These are phyloP conservation scores for Grallaria varia DNA, from an alignment of 2,113 vertebrate genomes.

Conservation along the genomic window DNA sequence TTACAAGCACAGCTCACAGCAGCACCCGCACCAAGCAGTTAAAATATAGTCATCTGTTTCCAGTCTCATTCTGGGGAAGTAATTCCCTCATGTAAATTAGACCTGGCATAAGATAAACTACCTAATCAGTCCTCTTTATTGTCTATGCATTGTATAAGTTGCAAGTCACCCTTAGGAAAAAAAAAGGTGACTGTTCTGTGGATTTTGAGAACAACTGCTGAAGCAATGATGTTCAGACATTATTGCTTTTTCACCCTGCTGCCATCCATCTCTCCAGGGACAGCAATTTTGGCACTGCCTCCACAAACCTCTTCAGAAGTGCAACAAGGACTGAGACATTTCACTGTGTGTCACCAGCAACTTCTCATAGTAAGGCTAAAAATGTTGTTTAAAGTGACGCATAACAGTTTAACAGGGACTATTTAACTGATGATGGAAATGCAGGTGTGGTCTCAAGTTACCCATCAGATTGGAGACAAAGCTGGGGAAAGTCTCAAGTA, in stretches of 20 bases:
- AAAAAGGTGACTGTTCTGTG: neutral
- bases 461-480: neutral
- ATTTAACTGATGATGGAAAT: neutral
- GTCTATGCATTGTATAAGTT: neutral
- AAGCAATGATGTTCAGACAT: neutral
- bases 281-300: neutral
- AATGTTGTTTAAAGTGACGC: neutral
- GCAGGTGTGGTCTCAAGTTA: neutral
- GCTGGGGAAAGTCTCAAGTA: neutral
- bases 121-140: conserved; percentile 24
- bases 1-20: conserved; percentile 26
- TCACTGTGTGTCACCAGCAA: neutral
- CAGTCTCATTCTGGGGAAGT: neutral
- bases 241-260: neutral
- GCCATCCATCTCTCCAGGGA: neutral
- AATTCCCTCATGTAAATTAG: conserved; percentile 40
- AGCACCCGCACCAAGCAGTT: neutral
- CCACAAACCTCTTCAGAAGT: neutral
- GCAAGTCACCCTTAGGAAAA: neutral
- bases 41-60: neutral
- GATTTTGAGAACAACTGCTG: neutral
- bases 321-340: neutral
- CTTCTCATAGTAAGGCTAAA: neutral
- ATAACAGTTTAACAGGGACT: neutral
- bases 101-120: conserved; percentile 3